Percentiles rank a stretch among this genome's conserved stretches.
phyloP scores from a whole-genome alignment of 1,140 invertebrate genomes.

The Lineus longissimus region DNA sequence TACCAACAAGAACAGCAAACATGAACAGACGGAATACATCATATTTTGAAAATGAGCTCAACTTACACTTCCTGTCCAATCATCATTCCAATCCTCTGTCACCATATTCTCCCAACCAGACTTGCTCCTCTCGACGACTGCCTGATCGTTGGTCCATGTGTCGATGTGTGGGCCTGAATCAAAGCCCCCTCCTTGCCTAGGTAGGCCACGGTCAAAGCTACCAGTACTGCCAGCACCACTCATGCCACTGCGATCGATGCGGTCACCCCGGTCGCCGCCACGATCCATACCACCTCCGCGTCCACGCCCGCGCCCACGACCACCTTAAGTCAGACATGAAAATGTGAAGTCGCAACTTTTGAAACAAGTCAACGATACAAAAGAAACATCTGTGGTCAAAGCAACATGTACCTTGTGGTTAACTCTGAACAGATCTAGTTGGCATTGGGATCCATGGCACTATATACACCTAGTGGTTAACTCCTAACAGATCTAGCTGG shows the following conservation, averaged over 20 bases:
- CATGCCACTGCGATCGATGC: conserved; percentile 7
- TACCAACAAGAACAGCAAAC: too few species aligned
- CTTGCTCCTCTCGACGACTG: conserved; percentile 24
- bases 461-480: too few species aligned
- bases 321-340: conserved; percentile 33
- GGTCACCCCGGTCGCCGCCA: conserved; percentile 10
- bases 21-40: too few species aligned
- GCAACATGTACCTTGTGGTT: too few species aligned
- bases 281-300: conserved; percentile 48
- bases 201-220: not conserved
- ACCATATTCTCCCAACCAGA: not conserved
- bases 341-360: not conserved
- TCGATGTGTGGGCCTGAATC: conserved; percentile 57
- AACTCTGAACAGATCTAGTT: too few species aligned
- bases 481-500: too few species aligned
- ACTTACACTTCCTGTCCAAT: conserved; percentile 74
- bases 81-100: conserved; percentile 40
- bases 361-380: too few species aligned
- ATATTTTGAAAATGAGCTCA: not conserved
- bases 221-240: not conserved
- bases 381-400: too few species aligned
- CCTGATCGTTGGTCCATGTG: conserved; percentile 63
- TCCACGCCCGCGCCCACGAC: conserved; percentile 55
- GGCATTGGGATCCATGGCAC: too few species aligned
- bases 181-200: conserved; percentile 14